phyloP scores from a whole-genome alignment of 2,888 invertebrate species.

The Tetanocera ferruginea region DNA sequence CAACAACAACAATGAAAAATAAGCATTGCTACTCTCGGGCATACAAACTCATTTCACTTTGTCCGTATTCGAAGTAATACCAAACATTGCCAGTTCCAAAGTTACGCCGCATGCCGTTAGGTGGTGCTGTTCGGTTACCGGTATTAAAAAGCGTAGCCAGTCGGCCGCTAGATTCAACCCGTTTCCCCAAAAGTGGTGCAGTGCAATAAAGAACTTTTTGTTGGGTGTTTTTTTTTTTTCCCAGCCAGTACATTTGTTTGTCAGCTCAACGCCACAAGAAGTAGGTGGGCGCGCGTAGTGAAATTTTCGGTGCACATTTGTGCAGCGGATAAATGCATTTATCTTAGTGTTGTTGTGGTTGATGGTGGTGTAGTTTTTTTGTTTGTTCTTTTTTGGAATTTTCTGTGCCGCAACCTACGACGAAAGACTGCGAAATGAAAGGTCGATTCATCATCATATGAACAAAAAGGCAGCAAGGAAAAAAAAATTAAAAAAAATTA shows the following conservation, averaged over 20 bases:
- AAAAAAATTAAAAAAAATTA: neutral
- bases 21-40: conserved; percentile 23
- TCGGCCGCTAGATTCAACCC: conserved; percentile 30
- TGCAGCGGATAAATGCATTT: conserved; percentile 34
- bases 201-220: conserved; percentile 8
- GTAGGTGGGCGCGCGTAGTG: conserved; percentile 36
- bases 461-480: neutral
- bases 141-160: conserved; percentile 12
- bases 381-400: neutral
- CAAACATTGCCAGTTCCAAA: conserved; percentile 60
- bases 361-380: conserved; percentile 1
- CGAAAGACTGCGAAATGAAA: conserved; percentile 4
- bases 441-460: conserved; percentile 17
- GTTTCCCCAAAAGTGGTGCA: conserved; percentile 18
- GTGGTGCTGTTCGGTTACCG: conserved; percentile 56
- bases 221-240: neutral
- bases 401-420: conserved; percentile 12
- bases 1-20: neutral
- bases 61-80: conserved; percentile 31
- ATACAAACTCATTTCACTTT: conserved; percentile 37
- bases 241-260: neutral
- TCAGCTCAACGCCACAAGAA: conserved; percentile 12
- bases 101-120: conserved; percentile 65
- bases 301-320: conserved; percentile 44
- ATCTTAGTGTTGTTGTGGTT: conserved; percentile 23